A percentile compares a stretch with the other conserved stretches of the same genome.
phyloP scores from a whole-genome alignment of 1,140 invertebrate species.

The Parasteatoda tepidariorum region DNA sequence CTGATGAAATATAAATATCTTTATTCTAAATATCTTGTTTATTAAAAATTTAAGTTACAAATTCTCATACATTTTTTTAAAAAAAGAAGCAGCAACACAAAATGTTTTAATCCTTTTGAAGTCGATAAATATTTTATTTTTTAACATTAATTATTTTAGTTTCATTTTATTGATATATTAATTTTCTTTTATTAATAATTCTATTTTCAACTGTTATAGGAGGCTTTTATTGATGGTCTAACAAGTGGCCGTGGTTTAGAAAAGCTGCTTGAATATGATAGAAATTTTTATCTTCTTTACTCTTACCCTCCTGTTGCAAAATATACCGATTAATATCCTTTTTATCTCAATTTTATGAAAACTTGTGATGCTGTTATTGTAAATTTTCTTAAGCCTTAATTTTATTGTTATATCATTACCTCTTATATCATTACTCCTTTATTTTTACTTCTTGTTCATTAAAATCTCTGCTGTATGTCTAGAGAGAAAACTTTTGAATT shows the following conservation, averaged over 20 bases:
- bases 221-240: slow-evolving; percentile 41
- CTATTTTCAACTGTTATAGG: slow-evolving; percentile 4
- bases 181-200: neutral
- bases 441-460: neutral
- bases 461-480: neutral
- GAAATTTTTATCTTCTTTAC: slow-evolving; percentile 4
- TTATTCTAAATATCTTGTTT: neutral
- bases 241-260: slow-evolving; percentile 18
- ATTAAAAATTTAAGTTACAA: neutral
- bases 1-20: too few relatives aligned
- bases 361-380: neutral
- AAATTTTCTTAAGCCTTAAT: neutral
- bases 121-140: neutral
- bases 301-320: neutral
- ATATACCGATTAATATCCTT: slow-evolving; percentile 41
- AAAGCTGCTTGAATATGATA: slow-evolving; percentile 2
- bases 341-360: neutral
- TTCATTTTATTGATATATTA: neutral
- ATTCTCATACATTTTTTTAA: too few relatives aligned
- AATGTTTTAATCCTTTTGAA: neutral
- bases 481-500: neutral
- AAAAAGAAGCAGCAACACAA: neutral
- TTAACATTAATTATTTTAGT: neutral
- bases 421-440: neutral
- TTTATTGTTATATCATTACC: neutral